phyloP scores from a whole-genome alignment of 2,113 vertebrate species.

The zebrafish (Danio rerio) region DNA sequence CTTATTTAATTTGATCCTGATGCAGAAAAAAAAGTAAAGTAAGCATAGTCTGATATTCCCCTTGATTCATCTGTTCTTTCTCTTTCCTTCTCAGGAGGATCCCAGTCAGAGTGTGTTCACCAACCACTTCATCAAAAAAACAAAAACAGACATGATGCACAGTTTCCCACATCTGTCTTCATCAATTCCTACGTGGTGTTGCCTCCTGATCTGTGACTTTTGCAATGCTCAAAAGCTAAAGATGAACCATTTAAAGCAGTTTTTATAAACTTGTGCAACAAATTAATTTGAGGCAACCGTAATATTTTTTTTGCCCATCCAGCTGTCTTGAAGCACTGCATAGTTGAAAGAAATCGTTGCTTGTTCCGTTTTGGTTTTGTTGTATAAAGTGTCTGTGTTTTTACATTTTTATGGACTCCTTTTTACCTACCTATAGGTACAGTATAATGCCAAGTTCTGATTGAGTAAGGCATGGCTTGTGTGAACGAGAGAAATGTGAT shows the following conservation, averaged over 20 bases:
- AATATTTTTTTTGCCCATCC: background rate
- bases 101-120: background rate
- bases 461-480: background rate
- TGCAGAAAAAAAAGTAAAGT: too few relatives aligned
- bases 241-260: background rate
- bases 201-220: constrained; percentile 19
- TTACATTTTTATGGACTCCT: constrained; percentile 29
- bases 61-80: background rate
- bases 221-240: background rate
- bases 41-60: background rate
- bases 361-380: background rate
- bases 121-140: constrained; percentile 6
- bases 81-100: constrained; percentile 25
- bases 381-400: constrained; percentile 23
- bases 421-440: constrained; percentile 17
- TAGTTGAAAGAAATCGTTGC: background rate
- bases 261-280: constrained; percentile 16
- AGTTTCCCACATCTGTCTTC: constrained; percentile 33
- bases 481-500: constrained; percentile 3
- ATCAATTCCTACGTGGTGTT: constrained; percentile 27
- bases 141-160: constrained; percentile 7
- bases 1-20: too few relatives aligned
- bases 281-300: background rate
- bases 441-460: constrained; percentile 2
- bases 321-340: background rate